Conservation (phyloP, 2,797 vertebrate species). For the Poecilia velifera region DNA sequence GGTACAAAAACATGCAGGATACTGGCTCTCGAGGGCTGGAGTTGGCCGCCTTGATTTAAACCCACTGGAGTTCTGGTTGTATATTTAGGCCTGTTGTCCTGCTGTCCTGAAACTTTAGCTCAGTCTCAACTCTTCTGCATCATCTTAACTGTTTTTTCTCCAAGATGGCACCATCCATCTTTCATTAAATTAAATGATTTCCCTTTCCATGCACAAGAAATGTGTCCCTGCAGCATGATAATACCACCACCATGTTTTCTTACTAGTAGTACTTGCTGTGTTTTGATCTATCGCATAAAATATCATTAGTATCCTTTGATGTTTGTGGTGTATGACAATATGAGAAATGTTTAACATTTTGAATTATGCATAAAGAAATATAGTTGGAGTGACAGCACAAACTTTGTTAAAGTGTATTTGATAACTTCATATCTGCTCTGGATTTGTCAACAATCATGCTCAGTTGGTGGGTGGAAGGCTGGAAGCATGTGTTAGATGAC, state of each 20-base stretch:
- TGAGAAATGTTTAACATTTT: background rate
- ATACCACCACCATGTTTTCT: background rate
- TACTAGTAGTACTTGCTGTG: background rate
- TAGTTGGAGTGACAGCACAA: background rate
- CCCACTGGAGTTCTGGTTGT: background rate
- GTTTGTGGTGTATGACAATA: background rate
- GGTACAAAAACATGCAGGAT: background rate
- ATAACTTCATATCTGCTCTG: slow-evolving; percentile 16
- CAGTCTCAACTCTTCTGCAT: background rate
- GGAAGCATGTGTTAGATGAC: slow-evolving; percentile 58
- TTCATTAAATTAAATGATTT: background rate
- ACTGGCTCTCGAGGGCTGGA: background rate
- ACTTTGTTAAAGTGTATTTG: background rate
- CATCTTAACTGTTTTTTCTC: background rate
- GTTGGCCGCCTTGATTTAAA: background rate
- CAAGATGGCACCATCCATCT: background rate
- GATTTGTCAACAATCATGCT: slow-evolving; percentile 44
- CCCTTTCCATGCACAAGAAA: background rate
- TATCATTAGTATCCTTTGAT: too few relatives aligned
- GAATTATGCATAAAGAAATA: background rate
- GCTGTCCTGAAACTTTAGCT: background rate
- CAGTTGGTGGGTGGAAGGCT: slow-evolving; percentile 54
- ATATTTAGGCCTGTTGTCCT: background rate
- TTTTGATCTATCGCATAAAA: background rate
- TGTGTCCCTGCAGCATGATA: background rate